Evolutionary conservation across 2,113 vertebrate species (phyloP).

Genomic region (Alexandromys fortis): DNA sequence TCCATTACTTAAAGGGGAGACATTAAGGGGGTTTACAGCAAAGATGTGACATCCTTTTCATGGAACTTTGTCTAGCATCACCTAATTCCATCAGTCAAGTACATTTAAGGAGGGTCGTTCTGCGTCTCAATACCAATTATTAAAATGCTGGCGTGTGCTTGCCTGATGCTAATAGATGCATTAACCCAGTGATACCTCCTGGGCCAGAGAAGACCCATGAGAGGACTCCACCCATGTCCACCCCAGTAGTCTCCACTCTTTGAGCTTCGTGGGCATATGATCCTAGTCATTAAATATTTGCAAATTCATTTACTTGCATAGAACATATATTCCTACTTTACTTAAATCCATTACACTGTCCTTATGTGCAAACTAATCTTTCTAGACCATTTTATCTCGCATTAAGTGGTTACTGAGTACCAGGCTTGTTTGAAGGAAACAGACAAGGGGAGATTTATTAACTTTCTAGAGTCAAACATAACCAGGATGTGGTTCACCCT

Average conservation of each 20-base stretch:
- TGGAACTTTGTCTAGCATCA: neutral
- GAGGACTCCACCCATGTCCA: neutral
- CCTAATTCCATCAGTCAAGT: neutral
- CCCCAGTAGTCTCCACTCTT: neutral
- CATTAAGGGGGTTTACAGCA: neutral
- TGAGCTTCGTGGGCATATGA: neutral
- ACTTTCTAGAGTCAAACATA: neutral
- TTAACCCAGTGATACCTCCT: neutral
- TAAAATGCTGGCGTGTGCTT: neutral
- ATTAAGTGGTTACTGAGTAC: neutral
- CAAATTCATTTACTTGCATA: neutral
- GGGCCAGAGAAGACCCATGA: neutral
- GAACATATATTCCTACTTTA: neutral
- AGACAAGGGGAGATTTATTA: neutral
- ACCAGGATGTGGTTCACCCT: neutral
- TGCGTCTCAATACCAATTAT: neutral
- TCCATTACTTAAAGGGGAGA: neutral
- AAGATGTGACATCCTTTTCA: neutral
- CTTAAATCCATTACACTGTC: neutral
- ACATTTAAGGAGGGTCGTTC: neutral
- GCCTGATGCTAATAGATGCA: neutral
- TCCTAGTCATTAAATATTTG: neutral
- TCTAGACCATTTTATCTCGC: neutral
- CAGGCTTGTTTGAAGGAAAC: neutral
- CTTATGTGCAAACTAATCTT: neutral